These are phyloP conservation scores for Aelia acuminata DNA, from an alignment of 2,888 invertebrate species.

Conservation along the genomic window DNA sequence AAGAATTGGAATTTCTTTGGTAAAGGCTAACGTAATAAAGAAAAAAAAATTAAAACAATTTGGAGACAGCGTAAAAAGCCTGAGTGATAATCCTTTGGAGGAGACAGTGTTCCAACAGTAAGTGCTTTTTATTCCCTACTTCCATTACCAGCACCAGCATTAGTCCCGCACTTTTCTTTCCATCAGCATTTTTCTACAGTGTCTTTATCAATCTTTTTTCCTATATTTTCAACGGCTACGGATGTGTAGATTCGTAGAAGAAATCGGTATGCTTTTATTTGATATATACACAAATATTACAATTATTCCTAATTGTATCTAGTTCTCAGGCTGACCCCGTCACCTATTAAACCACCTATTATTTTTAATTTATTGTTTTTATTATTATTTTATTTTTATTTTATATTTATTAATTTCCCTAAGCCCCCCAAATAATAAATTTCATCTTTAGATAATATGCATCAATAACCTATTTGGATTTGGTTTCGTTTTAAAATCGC, in stretches of 20 bases:
- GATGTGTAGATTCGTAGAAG: background rate
- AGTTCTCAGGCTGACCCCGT: too few relatives aligned
- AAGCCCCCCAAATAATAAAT: too few relatives aligned
- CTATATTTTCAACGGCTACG: background rate
- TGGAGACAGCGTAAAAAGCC: background rate
- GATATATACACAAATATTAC: background rate
- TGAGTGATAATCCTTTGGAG: constrained; percentile 12
- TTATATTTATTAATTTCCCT: too few relatives aligned
- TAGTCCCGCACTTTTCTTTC: constrained; percentile 31
- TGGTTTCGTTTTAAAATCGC: too few relatives aligned
- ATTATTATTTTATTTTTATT: too few relatives aligned
- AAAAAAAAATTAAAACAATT: constrained; percentile 18
- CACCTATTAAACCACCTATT: too few relatives aligned
- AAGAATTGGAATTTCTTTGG: background rate
- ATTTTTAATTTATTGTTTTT: too few relatives aligned
- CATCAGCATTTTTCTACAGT: constrained; percentile 10
- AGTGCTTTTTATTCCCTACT: constrained; percentile 41
- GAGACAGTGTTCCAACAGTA: background rate
- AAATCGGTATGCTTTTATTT: background rate
- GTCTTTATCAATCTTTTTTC: constrained; percentile 20
- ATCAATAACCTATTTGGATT: too few relatives aligned
- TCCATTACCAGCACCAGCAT: constrained; percentile 37
- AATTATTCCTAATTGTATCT: too few relatives aligned
- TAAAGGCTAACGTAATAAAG: background rate
- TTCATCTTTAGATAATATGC: too few relatives aligned